These are phyloP conservation scores for Sycophila sp. DNA, from an alignment of 1,140 invertebrate species.

Conservation along the genomic window DNA sequence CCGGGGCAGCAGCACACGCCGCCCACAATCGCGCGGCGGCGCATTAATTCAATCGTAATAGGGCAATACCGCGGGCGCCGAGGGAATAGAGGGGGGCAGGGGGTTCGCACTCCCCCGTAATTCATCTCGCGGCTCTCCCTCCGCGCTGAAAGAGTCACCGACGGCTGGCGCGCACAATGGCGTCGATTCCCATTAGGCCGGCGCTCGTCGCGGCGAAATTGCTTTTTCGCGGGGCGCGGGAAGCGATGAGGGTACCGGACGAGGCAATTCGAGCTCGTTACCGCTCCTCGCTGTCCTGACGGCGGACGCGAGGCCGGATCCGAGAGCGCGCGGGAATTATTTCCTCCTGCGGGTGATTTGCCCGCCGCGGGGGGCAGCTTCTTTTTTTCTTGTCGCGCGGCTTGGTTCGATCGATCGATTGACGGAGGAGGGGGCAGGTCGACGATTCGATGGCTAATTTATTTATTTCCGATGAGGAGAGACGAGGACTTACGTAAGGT, in stretches of 20 bases:
- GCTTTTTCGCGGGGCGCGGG: background rate
- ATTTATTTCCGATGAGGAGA: too few relatives aligned
- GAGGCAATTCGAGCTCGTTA: background rate
- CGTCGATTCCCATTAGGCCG: background rate
- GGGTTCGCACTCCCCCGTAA: background rate
- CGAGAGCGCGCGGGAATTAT: background rate
- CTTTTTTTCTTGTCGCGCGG: too few relatives aligned
- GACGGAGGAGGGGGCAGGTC: too few relatives aligned
- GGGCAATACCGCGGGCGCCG: background rate
- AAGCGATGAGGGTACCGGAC: background rate
- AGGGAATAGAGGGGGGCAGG: too few relatives aligned
- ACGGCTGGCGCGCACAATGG: too few relatives aligned
- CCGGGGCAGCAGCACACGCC: background rate
- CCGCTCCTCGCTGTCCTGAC: background rate
- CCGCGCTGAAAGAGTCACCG: too few relatives aligned
- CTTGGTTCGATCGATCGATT: too few relatives aligned
- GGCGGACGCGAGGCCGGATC: background rate
- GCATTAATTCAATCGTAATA: background rate
- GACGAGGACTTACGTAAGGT: too few relatives aligned
- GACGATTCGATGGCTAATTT: too few relatives aligned
- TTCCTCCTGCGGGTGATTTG: background rate
- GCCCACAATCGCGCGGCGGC: too few relatives aligned
- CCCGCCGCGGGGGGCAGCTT: too few relatives aligned
- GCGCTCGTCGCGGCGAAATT: background rate
- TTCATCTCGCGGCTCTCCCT: background rate